phyloP scores from a whole-genome alignment of 35 echinoderm and acorn worm species.

The Chiridota heheva region DNA sequence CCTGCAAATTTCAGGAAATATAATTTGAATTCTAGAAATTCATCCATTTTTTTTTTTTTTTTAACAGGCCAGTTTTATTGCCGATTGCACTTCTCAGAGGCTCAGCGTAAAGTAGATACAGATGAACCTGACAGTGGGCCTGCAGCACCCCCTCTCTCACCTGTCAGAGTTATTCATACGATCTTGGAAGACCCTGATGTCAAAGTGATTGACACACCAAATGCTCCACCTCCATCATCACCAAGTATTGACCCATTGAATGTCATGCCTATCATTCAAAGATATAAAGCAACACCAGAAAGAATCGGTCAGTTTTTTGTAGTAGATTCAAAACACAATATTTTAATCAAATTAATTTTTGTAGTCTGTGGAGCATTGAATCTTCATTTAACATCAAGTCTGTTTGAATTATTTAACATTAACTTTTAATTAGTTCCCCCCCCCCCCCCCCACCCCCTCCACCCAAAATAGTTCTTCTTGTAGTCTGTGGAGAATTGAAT shows the following conservation, averaged over 20 bases:
- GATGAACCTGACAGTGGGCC: neutral
- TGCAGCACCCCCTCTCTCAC: no score
- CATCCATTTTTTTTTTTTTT: neutral
- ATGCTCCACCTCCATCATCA: constrained; percentile 39
- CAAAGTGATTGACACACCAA: constrained; percentile 1
- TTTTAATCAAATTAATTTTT: no score
- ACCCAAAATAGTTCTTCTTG: no score
- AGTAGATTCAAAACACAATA: neutral
- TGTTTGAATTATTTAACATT: no score
- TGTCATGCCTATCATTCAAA: constrained; percentile 54
- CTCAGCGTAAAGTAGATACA: neutral
- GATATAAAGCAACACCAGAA: constrained; percentile 83
- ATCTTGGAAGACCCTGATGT: constrained; percentile 28
- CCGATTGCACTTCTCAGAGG: constrained; percentile 47
- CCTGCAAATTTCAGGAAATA: no score
- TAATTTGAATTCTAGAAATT: no score
- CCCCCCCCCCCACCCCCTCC: no score
- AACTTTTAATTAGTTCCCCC: no score
- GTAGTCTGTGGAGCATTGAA: no score
- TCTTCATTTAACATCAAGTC: no score
- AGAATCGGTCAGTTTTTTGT: constrained; percentile 49
- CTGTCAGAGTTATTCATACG: no score
- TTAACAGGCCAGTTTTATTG: constrained; percentile 68
- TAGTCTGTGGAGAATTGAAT: no score
- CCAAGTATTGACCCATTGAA: neutral